Base-by-base conservation (phyloP, 1,140 invertebrate species). In the Leptinotarsa undecemlineata region DNA sequence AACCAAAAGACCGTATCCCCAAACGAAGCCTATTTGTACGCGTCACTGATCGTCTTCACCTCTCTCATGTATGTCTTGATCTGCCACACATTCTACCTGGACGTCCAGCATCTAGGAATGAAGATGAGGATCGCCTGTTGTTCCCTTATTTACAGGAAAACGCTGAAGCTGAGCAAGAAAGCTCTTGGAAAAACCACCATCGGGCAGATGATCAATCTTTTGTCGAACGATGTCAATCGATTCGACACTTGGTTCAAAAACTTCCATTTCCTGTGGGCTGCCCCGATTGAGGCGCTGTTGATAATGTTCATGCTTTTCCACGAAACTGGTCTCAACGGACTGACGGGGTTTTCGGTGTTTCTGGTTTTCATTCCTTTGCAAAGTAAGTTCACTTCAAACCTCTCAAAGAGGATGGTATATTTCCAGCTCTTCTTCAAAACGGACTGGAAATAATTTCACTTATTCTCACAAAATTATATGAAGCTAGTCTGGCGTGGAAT, bases 141-240 rank as follows among this genome's bases (percentile, higher is more conserved):
- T 70, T 92, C 93, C 0, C 83, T 96, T 0, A 91, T 96, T 69
- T 97, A 96, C 82, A 90, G 84, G 94, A 96, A 90, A 91, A 92
- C 87, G 2, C 81, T 92, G 60, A 86, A 85, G 77, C 80, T 92
- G 0, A 90, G 89, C 6, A 88, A 87, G 76, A 89, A 87, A n/a
- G 91, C 93, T n/a, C 84, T 95, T 19, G 90, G 90, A 0, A 90
- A 93, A 83, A 94, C 93, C 1, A 91, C 95, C 1, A 88, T 92
- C 3, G 95, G 95, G 0, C 93, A 95, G 82, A 93, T 96, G 69
- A 92, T 97, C 1, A 98, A 97, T 84, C 87, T 97, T 1, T 84
- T 97, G 68, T 95, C 95, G 1, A 97, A 96, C 74, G 95, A 97
- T 81, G 90, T 92, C 13, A 91, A 90, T 23, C 85, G 91, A 23